Evolutionary conservation across 2,888 invertebrate genomes (phyloP).

Genomic region (Orthosia gracilis): DNA sequence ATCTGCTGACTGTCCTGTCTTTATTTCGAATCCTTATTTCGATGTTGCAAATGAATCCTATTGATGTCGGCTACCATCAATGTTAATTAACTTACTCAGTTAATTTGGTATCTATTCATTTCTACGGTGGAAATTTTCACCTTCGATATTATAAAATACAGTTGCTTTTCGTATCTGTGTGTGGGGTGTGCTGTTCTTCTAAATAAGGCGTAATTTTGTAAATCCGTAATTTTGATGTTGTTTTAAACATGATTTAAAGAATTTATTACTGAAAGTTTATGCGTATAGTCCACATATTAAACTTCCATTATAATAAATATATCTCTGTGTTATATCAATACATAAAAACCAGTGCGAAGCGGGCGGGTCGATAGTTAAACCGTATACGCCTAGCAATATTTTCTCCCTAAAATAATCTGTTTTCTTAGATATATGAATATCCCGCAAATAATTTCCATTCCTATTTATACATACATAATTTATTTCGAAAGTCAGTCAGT

Average conservation of each 20-base stretch:
- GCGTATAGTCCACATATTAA: no score
- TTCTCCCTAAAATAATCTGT: neutral
- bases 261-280: no score
- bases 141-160: neutral
- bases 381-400: neutral
- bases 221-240: no score
- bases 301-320: neutral
- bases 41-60: slow-evolving; percentile 9
- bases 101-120: neutral
- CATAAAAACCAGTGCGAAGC: neutral
- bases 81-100: slow-evolving; percentile 12
- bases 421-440: slow-evolving; percentile 3
- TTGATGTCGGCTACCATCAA: neutral
- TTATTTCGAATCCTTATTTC: neutral
- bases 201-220: no score
- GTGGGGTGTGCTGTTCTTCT: neutral
- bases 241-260: no score
- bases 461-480: slow-evolving; percentile 8
- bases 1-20: neutral
- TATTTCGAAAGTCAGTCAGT: slow-evolving; percentile 12
- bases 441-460: slow-evolving; percentile 15
- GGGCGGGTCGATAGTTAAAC: neutral
- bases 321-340: neutral
- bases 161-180: neutral
- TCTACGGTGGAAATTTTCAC: neutral